Percentiles rank a stretch among this genome's conserved stretches.
Conservation (phyloP, 2,113 vertebrate species). For the Montifringilla adamsi region DNA sequence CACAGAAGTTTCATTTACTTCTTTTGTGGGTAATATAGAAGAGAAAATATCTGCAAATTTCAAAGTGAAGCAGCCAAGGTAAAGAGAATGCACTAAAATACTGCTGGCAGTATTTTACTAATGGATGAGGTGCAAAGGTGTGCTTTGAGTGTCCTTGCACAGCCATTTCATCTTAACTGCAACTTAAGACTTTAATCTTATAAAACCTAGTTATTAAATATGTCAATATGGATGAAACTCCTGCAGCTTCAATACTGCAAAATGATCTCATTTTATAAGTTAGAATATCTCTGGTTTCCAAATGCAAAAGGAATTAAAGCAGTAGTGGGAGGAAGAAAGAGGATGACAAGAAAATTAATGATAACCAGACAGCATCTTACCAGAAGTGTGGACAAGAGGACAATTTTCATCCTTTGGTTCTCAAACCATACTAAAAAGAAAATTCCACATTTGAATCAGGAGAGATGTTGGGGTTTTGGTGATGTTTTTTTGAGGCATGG, state of each 20-base stretch:
- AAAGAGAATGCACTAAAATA: neutral
- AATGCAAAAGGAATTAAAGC: neutral
- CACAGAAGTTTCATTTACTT: neutral
- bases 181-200: neutral
- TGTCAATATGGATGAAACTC: neutral
- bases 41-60: neutral
- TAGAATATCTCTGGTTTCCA: neutral
- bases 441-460: neutral
- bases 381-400: neutral
- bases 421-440: neutral
- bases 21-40: neutral
- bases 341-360: constrained; percentile 15
- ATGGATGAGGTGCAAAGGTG: neutral
- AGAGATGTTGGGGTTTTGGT: neutral
- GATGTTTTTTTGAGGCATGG: accelerated
- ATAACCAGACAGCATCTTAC: neutral
- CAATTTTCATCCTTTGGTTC: neutral
- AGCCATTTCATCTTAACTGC: neutral
- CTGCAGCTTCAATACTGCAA: neutral
- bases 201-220: neutral
- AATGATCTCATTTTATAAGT: neutral
- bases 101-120: neutral
- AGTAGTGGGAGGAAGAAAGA: neutral
- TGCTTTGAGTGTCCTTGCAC: neutral
- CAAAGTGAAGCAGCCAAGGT: neutral